Base-by-base conservation (phyloP, 2,888 invertebrate species). In the Lottia gigantea region DNA sequence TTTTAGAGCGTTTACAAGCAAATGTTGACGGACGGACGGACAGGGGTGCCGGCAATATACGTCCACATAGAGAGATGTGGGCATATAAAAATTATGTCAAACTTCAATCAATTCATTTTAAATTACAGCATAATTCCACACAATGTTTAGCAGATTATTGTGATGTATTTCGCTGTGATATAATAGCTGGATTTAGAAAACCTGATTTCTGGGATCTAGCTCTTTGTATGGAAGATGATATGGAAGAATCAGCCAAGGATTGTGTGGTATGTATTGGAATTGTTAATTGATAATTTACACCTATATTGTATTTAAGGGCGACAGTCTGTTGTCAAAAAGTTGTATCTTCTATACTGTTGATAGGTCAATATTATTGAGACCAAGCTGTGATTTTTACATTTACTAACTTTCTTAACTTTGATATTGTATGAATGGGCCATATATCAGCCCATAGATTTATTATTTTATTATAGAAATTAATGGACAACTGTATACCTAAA, bases 91-190 rank as follows among this genome's bases (percentile, higher is more conserved):
- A 31, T 31, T 31, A 40, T 46, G 45, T 19, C 64, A 64, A n/a
- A 45, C 64, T 46, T 46, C n/a, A 45, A 64, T 46, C 40, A 31
- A 26, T 26, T 63, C 31, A 61, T 25, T 15, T 66, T 45, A 74
- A 66, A 71, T 85, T 83, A 45, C 86, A 96, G 96, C 95, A 94
- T 70, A 95, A 95, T 90, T 95, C 96, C 89, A 94, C 95, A 75
- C 94, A 96, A 83, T 97, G 97, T 89, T 91, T 96, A 84, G 95
- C 96, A 67, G 95, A 96, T 89, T 96, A 94, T 90, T 97, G 97
- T 91, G 96, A 97, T 90, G 95, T 97, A 83, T 95, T 97, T 94
- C 92, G 97, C 80, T 97, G 97, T 89, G 95, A 96, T 88, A 95
- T 96, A 68, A 72, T 86, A 7, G 77, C 77, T 0, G 79, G 82